Base-by-base conservation (phyloP, 1,140 invertebrate species). In the Drosophila grimshawi region DNA sequence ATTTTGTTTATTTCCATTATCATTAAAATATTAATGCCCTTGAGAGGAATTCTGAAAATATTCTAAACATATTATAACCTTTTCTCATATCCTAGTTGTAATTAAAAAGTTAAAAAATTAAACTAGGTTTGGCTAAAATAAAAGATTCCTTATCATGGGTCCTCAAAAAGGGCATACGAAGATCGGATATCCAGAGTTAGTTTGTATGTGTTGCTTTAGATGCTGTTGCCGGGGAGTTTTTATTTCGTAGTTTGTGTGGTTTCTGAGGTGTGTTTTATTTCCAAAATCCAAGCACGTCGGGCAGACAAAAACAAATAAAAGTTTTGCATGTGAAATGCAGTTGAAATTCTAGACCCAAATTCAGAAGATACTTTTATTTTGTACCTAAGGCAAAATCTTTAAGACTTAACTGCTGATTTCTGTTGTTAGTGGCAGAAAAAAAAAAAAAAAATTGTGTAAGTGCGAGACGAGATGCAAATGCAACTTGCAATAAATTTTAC, bases 201-300 rank as follows among this genome's bases (percentile, higher is more conserved):
- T 1, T 30, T 37, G 10, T 43, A n/a, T n/a, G 10, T n/a, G 4
- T 43, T 45, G 8, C 43, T 35, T 33, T 19, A 19, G 7, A 8
- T 48, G 7, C 11, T 2, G n/a, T 6, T 32, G 39, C 39, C 33
- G 32, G n/a, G n/a, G 10, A 32, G 11, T 46, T 52, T 51, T 29
- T 33, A 11, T 52, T 29, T 29, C 8, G 7, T 11, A 29, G 41
- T 10, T 51, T 41, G 29, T 60, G 32, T 37, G 55, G n/a, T 52
- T 27, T 35, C 19, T 60, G 32, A 68, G 56, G 11, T 70, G 43
- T 56, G 30, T 11, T 71, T 7, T 6, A 49, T 27, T 63, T 68
- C 11, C 30, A 39, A 51, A 69, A 52, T 39, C 60, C n/a, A 41
- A 64, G 60, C 73, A 76, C 73, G 73, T 71, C 39, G 67, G 41